These are phyloP conservation scores for Parnassius glacialis DNA, from an alignment of 2,888 invertebrate species.

Conservation along the genomic window DNA sequence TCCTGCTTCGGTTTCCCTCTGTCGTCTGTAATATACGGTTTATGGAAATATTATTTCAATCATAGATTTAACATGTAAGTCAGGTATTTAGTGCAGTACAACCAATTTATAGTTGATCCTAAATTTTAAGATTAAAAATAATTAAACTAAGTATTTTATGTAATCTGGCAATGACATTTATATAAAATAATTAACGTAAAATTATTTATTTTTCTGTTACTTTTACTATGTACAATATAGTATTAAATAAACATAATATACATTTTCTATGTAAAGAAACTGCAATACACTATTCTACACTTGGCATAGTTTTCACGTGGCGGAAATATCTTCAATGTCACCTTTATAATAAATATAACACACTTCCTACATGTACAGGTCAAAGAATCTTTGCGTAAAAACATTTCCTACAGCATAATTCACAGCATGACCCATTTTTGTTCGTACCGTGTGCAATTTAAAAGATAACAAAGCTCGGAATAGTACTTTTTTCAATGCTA, in stretches of 20 bases:
- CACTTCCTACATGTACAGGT: conserved; percentile 40
- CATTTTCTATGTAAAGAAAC: conserved; percentile 14
- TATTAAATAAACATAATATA: neutral
- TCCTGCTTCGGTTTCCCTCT: too few species aligned
- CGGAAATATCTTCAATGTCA: conserved; percentile 67
- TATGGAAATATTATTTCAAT: too few species aligned
- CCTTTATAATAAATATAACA: conserved; percentile 40
- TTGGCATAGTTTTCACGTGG: conserved; percentile 51
- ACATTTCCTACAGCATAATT: conserved; percentile 27
- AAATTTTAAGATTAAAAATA: too few species aligned
- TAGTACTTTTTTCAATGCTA: conserved; percentile 25
- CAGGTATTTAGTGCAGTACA: too few species aligned
- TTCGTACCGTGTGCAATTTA: conserved; percentile 27
- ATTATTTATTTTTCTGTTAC: too few species aligned
- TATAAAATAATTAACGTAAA: too few species aligned
- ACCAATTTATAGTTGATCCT: too few species aligned
- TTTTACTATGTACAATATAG: neutral
- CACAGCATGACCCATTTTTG: conserved; percentile 23
- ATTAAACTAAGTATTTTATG: too few species aligned
- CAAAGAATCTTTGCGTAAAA: conserved; percentile 16
- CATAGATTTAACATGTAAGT: too few species aligned
- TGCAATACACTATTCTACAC: conserved; percentile 40
- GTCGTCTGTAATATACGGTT: too few species aligned
- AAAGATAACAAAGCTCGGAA: conserved; percentile 21
- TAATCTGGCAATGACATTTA: too few species aligned